Base-by-base conservation (phyloP, 2,113 vertebrate genomes). In the Thamnaconus septentrionalis region DNA sequence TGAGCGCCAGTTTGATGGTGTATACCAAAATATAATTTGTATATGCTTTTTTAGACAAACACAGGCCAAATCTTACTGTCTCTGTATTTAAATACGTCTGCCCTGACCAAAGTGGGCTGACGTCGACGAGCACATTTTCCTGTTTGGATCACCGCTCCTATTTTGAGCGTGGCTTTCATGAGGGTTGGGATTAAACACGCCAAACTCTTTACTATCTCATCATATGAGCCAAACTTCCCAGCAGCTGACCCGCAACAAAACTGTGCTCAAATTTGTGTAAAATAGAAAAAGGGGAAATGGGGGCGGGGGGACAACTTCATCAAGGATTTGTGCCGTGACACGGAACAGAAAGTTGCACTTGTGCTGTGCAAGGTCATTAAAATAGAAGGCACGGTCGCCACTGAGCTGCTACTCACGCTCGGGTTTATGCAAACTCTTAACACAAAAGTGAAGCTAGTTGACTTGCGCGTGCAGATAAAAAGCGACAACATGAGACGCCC, bases 131-230 rank as follows among this genome's bases (percentile, higher is more conserved):
- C 43, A 52, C 40, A 46, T 56, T 69, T 79, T 71, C 69, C 72
- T 60, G 82, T 73, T 73, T 70, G 73, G 79, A 56, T 71, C 69
- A 73, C 66, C 61, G 0, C 69, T 58, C 66, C 75, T 82, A 80
- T 82, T 85, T 73, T 67, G n/a, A 70, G 69, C 57, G 56, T 50
- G 6, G 11, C 82, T 84, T 79, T 79, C 69, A 85, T 80, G 73
- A 69, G 73, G 73, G 56, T 69, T 56, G 3, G 11, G 56, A 70
- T 73, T 57, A 40, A 65, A 78, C 44, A 44, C 64, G 58, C 69
- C 64, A 66, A 52, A 65, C 56, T 68, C 51, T 68, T 71, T 59
- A 67, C 56, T 56, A 47, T 78, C 53, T 70, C 71, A 68, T 77
- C 60, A 58, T 63, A 67, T 49, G 48, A 75, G 71, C 78, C 73